phyloP scores from a whole-genome alignment of 2,888 invertebrate genomes.

The Metallyticus violacea region DNA sequence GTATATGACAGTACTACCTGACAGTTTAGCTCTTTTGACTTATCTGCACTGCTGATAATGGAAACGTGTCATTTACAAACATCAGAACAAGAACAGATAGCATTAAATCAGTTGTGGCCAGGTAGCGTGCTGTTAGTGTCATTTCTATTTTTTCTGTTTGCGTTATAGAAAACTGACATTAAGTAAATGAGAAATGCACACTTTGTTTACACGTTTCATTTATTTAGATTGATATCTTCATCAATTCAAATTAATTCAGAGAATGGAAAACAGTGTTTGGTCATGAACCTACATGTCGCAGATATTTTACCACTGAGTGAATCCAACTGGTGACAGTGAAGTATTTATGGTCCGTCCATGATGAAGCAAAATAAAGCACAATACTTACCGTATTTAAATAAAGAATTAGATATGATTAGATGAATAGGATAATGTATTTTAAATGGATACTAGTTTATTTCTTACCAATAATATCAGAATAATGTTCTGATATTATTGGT shows the following conservation, averaged over 20 bases:
- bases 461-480: no score
- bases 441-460: no score
- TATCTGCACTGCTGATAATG: neutral
- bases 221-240: neutral
- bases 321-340: no score
- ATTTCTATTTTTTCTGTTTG: neutral
- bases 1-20: neutral
- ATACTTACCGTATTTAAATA: no score
- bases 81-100: neutral
- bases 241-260: neutral
- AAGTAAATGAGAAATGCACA: neutral
- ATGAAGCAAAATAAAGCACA: no score
- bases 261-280: neutral
- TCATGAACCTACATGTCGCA: no score
- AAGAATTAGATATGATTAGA: no score
- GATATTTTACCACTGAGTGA: no score
- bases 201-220: neutral
- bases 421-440: no score
- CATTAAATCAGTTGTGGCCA: neutral
- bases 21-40: neutral
- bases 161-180: neutral
- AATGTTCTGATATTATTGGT: no score
- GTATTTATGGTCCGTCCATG: no score
- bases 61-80: neutral
- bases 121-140: neutral